phyloP scores from a whole-genome alignment of 2,888 invertebrate species.

The Eupithecia exiguata region DNA sequence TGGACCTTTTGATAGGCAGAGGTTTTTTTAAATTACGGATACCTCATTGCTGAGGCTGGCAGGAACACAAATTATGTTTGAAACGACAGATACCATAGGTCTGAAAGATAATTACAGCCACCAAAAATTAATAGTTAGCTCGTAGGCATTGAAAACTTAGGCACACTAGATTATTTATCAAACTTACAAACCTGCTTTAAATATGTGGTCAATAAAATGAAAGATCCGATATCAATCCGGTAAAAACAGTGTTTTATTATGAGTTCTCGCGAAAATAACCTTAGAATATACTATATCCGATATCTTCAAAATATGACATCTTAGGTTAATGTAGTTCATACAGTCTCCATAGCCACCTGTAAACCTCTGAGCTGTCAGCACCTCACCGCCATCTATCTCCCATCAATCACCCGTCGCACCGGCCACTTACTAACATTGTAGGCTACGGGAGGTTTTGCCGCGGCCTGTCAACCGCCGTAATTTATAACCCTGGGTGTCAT shows the following conservation, averaged over 20 bases:
- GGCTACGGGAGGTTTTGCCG: constrained; percentile 17
- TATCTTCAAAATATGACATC: not conserved
- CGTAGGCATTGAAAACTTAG: not conserved
- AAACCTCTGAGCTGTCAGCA: not conserved
- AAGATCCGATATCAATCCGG: too few relatives aligned
- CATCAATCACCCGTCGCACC: constrained; percentile 36
- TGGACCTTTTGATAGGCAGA: not conserved
- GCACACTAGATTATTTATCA: not conserved
- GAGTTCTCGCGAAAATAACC: too few relatives aligned
- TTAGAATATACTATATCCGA: too few relatives aligned
- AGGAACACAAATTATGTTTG: not conserved
- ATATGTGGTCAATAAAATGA: not conserved
- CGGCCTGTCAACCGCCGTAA: constrained; percentile 23
- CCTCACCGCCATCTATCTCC: constrained; percentile 34
- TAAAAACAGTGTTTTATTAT: too few relatives aligned
- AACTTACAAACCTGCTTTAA: not conserved
- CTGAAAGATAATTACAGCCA: not conserved
- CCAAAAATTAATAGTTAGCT: not conserved
- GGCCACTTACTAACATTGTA: constrained; percentile 35
- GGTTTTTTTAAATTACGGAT: not conserved
- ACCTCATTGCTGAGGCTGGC: not conserved
- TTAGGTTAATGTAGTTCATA: not conserved
- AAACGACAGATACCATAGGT: not conserved
- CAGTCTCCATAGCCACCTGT: constrained; percentile 1
- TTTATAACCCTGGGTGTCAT: constrained; percentile 17